Conservation (phyloP, 92 coral and sea anemone genomes). For the Plumapathes pennacea region DNA sequence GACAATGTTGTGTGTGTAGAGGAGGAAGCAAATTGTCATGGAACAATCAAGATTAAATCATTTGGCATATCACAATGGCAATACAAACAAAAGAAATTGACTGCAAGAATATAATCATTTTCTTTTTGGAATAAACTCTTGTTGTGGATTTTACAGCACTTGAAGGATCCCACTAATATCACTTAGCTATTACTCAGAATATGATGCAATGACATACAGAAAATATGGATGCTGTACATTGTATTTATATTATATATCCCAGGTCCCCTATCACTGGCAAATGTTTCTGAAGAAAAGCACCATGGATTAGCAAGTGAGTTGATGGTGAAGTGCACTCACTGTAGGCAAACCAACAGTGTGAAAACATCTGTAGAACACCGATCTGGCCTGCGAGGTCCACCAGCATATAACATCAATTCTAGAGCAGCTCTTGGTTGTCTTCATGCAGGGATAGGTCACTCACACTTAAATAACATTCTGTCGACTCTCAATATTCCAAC, state of each 20-base stretch:
- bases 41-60: no score
- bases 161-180: constrained; percentile 2
- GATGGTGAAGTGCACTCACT: constrained; percentile 33
- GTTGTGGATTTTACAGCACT: not conserved
- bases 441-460: constrained; percentile 61
- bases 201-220: constrained; percentile 5
- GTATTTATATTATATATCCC: not conserved
- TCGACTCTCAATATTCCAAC: constrained; percentile 48
- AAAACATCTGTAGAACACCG: constrained; percentile 55
- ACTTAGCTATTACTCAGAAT: constrained; percentile 2
- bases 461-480: constrained; percentile 50
- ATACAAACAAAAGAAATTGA: constrained; percentile 5
- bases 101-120: not conserved
- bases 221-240: no score
- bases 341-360: constrained; percentile 43
- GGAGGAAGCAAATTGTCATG: no score
- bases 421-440: constrained; percentile 60
- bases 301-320: constrained; percentile 54
- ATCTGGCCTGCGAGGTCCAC: constrained; percentile 58
- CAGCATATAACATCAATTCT: constrained; percentile 47
- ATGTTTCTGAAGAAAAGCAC: constrained; percentile 12
- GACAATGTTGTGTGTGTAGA: no score
- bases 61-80: no score
- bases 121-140: not conserved
- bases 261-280: constrained; percentile 5